Percentiles rank a stretch among this genome's conserved stretches.
phyloP scores from a whole-genome alignment of 92 coral and sea anemone genomes.

The Epizoanthus stellaris region DNA sequence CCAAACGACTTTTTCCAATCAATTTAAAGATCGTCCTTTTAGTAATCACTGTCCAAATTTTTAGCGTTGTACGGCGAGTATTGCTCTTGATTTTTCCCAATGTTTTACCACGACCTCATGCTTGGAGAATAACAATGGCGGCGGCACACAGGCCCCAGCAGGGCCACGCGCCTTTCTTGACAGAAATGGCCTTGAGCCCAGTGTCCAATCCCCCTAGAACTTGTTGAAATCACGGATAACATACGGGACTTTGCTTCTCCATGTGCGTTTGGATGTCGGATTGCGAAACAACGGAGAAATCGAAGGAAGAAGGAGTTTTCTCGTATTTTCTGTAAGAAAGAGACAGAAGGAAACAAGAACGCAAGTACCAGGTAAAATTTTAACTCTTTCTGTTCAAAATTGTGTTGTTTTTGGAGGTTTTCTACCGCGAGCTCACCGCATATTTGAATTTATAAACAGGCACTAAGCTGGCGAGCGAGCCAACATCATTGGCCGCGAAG shows the following conservation, averaged over 20 bases:
- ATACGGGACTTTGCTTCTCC: background rate
- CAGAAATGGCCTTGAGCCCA: slow-evolving; percentile 24
- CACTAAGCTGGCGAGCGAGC: background rate
- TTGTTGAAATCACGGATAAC: slow-evolving; percentile 1
- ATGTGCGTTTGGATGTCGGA: slow-evolving; percentile 11
- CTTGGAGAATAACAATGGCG: slow-evolving; percentile 13
- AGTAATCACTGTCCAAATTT: background rate
- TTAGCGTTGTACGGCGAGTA: background rate
- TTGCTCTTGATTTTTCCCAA: background rate
- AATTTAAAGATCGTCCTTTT: background rate
- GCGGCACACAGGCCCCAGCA: slow-evolving; percentile 21
- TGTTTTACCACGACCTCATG: slow-evolving; percentile 7
- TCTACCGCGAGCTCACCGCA: slow-evolving; percentile 14
- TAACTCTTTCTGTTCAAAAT: background rate
- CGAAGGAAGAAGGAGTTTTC: background rate
- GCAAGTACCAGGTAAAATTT: slow-evolving; percentile 27
- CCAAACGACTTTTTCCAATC: background rate
- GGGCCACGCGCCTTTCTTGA: slow-evolving; percentile 12
- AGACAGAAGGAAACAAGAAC: background rate
- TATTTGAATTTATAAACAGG: slow-evolving; percentile 26
- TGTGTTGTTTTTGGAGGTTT: slow-evolving; percentile 17
- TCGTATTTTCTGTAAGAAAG: slow-evolving; percentile 4
- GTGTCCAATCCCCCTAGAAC: slow-evolving; percentile 28
- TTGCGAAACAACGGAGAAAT: background rate
- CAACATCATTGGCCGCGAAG: slow-evolving; percentile 5